Evolutionary conservation across 2,113 vertebrate genomes (phyloP).

Genomic region (Accipiter cooperii): DNA sequence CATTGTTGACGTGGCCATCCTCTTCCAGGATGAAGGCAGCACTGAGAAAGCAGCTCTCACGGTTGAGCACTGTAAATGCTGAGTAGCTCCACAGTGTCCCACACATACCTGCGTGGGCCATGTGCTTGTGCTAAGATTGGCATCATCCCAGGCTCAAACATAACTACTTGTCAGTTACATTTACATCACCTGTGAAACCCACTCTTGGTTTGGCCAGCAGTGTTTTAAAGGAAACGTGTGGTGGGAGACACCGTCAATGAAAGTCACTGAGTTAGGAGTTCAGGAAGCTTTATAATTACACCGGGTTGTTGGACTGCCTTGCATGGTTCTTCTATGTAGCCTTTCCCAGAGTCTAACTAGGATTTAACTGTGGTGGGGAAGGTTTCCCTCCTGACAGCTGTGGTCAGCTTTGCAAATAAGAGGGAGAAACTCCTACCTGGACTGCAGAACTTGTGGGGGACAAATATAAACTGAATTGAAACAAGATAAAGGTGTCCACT

Average conservation of each 20-base stretch:
- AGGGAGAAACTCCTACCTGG: background rate
- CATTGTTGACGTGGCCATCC: background rate
- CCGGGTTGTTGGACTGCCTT: background rate
- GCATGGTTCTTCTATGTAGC: background rate
- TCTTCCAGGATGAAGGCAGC: background rate
- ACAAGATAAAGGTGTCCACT: background rate
- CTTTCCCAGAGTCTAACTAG: background rate
- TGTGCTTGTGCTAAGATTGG: background rate
- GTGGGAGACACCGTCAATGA: background rate
- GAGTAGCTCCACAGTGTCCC: background rate
- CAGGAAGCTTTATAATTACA: background rate
- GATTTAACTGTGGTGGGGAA: background rate
- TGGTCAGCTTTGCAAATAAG: background rate
- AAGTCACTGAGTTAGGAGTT: background rate
- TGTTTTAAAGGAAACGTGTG: background rate
- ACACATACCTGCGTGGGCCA: background rate
- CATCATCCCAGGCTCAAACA: background rate
- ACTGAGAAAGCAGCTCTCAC: background rate
- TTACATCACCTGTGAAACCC: background rate
- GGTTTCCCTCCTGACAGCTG: background rate
- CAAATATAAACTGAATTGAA: background rate
- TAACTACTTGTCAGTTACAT: background rate
- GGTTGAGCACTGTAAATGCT: background rate
- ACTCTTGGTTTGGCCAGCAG: background rate
- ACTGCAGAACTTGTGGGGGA: fast-evolving